Percentiles rank a stretch among this genome's conserved stretches.
Conservation (phyloP, 2,797 vertebrate genomes). For the Gambusia yucatana region DNA sequence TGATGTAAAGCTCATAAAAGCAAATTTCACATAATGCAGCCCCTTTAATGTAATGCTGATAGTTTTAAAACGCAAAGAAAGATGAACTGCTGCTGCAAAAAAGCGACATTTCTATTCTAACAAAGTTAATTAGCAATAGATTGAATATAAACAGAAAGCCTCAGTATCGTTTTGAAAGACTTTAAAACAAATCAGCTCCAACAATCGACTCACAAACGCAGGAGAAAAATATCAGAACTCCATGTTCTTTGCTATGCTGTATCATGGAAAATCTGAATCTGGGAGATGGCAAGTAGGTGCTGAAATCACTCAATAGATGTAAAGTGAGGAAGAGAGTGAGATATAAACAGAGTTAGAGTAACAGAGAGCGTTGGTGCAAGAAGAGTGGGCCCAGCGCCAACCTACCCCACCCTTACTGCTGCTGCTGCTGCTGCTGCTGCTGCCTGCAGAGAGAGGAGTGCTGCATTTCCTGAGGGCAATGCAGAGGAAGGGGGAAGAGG, state of each 20-base stretch:
- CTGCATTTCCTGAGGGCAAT: slow-evolving; percentile 83
- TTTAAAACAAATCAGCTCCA: not conserved
- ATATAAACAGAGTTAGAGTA: slow-evolving; percentile 37
- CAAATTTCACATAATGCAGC: too few relatives aligned
- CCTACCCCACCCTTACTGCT: slow-evolving; percentile 79
- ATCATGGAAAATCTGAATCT: slow-evolving; percentile 1
- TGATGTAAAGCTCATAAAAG: too few relatives aligned
- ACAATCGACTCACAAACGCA: not conserved
- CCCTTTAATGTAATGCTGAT: not conserved
- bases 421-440: slow-evolving; percentile 73
- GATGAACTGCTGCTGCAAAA: not conserved
- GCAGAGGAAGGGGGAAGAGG: slow-evolving; percentile 76
- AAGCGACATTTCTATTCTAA: not conserved
- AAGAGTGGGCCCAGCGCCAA: slow-evolving; percentile 74
- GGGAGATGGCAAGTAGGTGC: slow-evolving; percentile 40
- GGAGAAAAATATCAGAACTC: not conserved
- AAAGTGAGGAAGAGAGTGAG: slow-evolving; percentile 27
- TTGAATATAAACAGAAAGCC: not conserved
- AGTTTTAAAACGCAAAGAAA: not conserved
- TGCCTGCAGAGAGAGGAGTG: slow-evolving; percentile 78
- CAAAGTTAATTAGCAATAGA: not conserved
- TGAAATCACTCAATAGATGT: slow-evolving; percentile 44
- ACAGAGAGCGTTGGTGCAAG: slow-evolving; percentile 29
- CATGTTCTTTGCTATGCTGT: not conserved
- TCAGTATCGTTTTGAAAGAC: not conserved